Evolutionary conservation across 30 jellyfish, hydroid and myxozoan genomes (phyloP), one percentile per base, ranked within the genome.

Genomic region (Hydractinia echinata): DNA sequence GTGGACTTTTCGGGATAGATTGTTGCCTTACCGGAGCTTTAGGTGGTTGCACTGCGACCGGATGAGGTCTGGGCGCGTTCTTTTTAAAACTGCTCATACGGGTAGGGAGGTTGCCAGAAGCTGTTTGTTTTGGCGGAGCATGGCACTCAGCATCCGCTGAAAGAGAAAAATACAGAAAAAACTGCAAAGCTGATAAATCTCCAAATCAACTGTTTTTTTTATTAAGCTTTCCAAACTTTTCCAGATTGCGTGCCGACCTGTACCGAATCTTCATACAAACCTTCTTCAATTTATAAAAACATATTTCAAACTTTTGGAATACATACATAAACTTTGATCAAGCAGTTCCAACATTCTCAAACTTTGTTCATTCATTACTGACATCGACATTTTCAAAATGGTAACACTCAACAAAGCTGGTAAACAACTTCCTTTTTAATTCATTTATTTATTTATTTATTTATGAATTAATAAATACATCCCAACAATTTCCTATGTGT

Each of bases 1-100:
- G 44, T 30, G 44, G 44, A 30, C 44, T 30, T 30, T 30, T 30
- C 44, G 44, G 44, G 44, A 30, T 30, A 30, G 44, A 30, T 30
- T 30, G 44, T 30, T 30, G 44, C 44, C 44, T 30, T 30, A 30
- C 44, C 44, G 44, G 44, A 30, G 44, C 44, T 30, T 30, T 30
- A 30, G 44, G 44, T 30, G 44, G 44, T 30, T 30, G 44, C 44
- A 30, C 44, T 30, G 44, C 44, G 44, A 30, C 44, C 44, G 44
- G 15, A 0, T 66, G 88, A 5, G 84, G 78, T 5, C 79, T 66
- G 4, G 80, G 82, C 53, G 80, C 9, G 64, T 87, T 90, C 55
- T 82, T 82, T 77, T 91, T 91, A 89, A 91, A 91, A 74, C 97
- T 91, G 76, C 88, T 91, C 85, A 91, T 67, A 5, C 95, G 96